Evolutionary conservation across 2,113 vertebrate genomes (phyloP), one percentile per base, ranked within the genome.

Genomic region (Empidonax alnorum): DNA sequence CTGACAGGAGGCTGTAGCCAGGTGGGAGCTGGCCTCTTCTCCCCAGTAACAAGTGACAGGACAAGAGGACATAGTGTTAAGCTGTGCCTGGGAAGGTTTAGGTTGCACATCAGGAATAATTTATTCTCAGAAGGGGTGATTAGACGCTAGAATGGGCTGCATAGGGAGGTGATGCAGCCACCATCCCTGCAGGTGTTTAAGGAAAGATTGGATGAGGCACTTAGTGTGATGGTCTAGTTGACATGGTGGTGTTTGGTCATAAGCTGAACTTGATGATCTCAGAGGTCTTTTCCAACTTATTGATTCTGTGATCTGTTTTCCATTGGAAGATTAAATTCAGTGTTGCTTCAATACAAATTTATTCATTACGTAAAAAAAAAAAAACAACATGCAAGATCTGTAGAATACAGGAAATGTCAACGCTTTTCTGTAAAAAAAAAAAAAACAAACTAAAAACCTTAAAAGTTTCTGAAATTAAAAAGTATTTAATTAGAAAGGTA

Each of bases 301-400:
- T 41, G 23, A 31, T 41, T 47, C 39, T 41, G 16, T 46, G n/a
- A 68, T 53, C 31, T 37, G 37, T 1, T 69, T 41, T n/a, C 8
- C 30, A 63, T 11, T 0, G 10, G 35, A 31, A 62, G 74, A 22
- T 7, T 3, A 39, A 59, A n/a, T 8, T n/a, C 7, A 6, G 0
- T 25, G 52, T 35, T 27, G 2, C 24, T 87, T 33, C 20, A 21
- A 3, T 28, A 46, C 13, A 37, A 35, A 3, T 7, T 37, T 37
- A 7, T 4, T 47, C 11, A 7, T 30, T 14, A 7, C 22, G 9
- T 13, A 2, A 65, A 46, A 33, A 73, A n/a, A 37, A 19, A 27
- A 11, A 47, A 6, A 28, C 47, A 68, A 8, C 1, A 7, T 3
- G 13, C 3, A 41, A 62, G 8, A 3, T 17, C 2, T 8, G 3